Percentiles rank a stretch among this genome's conserved stretches.
Evolutionary conservation across 2,888 invertebrate genomes (phyloP).

Genomic region (Drosophila macrospina): DNA sequence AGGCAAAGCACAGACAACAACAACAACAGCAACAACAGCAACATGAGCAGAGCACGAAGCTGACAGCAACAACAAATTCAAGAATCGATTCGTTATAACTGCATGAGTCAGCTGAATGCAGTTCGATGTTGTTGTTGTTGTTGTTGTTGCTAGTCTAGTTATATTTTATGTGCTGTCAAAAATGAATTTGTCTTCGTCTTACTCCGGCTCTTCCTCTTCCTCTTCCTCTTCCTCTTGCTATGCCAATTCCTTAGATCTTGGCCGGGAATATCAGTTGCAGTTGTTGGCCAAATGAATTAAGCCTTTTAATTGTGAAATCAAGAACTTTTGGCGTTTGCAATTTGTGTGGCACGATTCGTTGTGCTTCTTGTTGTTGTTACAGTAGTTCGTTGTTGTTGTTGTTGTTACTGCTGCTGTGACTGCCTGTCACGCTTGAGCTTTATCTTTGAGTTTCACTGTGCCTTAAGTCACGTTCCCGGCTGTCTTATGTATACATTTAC

Average conservation of each 20-base stretch:
- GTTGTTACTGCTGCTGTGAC: constrained; percentile 30
- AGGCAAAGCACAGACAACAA: constrained; percentile 39
- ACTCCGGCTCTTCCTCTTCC: constrained; percentile 16
- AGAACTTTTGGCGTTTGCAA: constrained; percentile 55
- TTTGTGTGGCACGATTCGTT: constrained; percentile 63
- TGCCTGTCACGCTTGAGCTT: constrained; percentile 66
- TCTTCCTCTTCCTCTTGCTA: constrained; percentile 9
- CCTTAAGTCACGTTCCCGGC: constrained; percentile 64
- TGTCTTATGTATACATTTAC: constrained; percentile 5
- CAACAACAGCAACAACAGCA: constrained; percentile 32
- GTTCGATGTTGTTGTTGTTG: constrained; percentile 16
- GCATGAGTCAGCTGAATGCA: constrained; percentile 64
- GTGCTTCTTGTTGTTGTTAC: constrained; percentile 24
- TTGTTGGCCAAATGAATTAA: constrained; percentile 64
- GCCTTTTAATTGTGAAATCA: constrained; percentile 75
- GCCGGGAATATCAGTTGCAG: constrained; percentile 45
- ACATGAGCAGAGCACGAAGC: constrained; percentile 25
- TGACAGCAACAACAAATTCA: constrained; percentile 31
- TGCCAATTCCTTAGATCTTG: constrained; percentile 28
- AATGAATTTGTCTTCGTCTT: constrained; percentile 57
- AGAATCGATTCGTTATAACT: constrained; percentile 49
- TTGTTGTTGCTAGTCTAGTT: constrained; percentile 22
- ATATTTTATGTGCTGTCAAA: constrained; percentile 73
- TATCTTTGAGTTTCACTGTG: constrained; percentile 45
- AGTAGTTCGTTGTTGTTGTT: constrained; percentile 27